Base-by-base conservation (phyloP, 2,888 invertebrate genomes). In the Hemithea aestivaria region DNA sequence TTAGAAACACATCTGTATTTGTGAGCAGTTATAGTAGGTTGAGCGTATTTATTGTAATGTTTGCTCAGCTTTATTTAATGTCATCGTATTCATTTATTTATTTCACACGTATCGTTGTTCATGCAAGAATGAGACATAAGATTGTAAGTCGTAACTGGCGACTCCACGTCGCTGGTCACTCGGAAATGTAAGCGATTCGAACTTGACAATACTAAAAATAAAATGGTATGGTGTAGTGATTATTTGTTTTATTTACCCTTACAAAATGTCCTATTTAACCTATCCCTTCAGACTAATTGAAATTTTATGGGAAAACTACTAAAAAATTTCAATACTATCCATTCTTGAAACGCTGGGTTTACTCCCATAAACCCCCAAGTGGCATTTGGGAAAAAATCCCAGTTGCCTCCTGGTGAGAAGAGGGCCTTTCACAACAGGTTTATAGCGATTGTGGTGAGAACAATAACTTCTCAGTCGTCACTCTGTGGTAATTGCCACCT, bases 191-290 rank as follows among this genome's bases (percentile, higher is more conserved):
- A 45, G 56, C 59, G 57, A 66, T 66, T 59, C 62, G 68, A 66
- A 71, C 64, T 78, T 72, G 82, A 83, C 82, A 84, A 84, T 83
- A 83, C 65, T 77, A 70, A 74, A 47, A 81, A 73, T 77, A 77
- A 79, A 82, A 67, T 72, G 75, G 75, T 75, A 77, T 64, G 79
- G 73, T 78, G 77, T 82, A 81, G 77, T 68, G 68, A 40, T 21
- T 32, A 8, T 36, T 50, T 32, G 45, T 58, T 57, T 59, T 50
- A 43, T 40, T 48, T 34, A 5, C 2, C 16, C 16, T 16, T 16
- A 16, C 16, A 16, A 2, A 16, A 16, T n/a, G n/a, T n/a, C n/a
- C n/a, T n/a, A n/a, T n/a, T n/a, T n/a, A n/a, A n/a, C n/a, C n/a
- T n/a, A n/a, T n/a, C n/a, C n/a, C n/a, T n/a, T n/a, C n/a, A n/a